phyloP scores from a whole-genome alignment of 2,113 vertebrate genomes.

The Microcebus lehilahytsara region DNA sequence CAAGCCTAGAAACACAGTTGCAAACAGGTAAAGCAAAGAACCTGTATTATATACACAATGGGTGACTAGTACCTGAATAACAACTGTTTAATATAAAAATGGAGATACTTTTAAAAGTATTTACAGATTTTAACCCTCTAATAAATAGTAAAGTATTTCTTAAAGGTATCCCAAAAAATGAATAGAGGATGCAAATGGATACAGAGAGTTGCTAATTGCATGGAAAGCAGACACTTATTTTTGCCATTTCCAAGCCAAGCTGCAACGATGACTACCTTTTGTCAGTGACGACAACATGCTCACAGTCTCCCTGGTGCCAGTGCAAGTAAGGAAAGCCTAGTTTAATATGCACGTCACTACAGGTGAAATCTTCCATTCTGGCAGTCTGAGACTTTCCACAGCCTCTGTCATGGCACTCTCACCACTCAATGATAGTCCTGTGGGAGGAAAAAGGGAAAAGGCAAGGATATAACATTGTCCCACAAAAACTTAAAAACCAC shows the following conservation, averaged over 20 bases:
- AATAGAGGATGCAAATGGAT: neutral
- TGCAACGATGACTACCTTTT: neutral
- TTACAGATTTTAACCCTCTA: neutral
- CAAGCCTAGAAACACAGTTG: neutral
- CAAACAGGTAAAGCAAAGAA: neutral
- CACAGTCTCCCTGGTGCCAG: slow-evolving; percentile 97
- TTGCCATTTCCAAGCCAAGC: neutral
- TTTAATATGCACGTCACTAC: slow-evolving; percentile 91
- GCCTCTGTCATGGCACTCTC: slow-evolving; percentile 89
- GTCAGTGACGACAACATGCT: slow-evolving; percentile 94
- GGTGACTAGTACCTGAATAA: neutral
- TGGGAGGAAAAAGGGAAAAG: neutral
- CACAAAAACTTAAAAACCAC: neutral
- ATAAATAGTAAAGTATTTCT: neutral
- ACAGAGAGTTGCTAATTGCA: neutral
- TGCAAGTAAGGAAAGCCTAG: slow-evolving; percentile 96
- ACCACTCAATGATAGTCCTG: slow-evolving; percentile 94
- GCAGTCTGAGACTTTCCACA: slow-evolving; percentile 85
- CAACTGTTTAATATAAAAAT: neutral
- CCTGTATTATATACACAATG: neutral
- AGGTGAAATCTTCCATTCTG: slow-evolving; percentile 92
- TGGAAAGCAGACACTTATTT: neutral
- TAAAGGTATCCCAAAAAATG: neutral
- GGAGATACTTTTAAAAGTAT: neutral
- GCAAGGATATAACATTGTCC: neutral